phyloP scores from a whole-genome alignment of 2,888 invertebrate genomes.

The Cenopis cana region DNA sequence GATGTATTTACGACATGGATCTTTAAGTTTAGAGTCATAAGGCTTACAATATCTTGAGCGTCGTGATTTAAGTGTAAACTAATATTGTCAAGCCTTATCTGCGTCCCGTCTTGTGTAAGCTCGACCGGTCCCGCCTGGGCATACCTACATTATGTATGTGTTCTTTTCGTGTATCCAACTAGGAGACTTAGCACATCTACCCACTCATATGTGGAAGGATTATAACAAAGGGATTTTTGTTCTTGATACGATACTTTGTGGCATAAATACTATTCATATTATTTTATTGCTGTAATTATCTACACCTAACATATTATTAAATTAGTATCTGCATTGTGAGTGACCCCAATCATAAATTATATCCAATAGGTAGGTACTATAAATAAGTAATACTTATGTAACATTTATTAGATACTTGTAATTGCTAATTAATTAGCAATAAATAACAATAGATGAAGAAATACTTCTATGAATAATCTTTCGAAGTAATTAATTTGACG shows the following conservation, averaged over 20 bases:
- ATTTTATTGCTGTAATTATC: background rate
- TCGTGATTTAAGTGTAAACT: constrained; percentile 13
- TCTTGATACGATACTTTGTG: background rate
- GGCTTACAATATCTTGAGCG: constrained; percentile 46
- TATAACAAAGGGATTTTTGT: background rate
- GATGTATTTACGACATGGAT: background rate
- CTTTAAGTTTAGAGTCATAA: constrained; percentile 2
- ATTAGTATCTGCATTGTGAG: background rate
- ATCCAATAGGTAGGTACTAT: no score
- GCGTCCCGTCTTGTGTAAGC: constrained; percentile 68
- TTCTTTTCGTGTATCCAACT: constrained; percentile 50
- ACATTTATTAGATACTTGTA: background rate
- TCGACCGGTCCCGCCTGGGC: constrained; percentile 58
- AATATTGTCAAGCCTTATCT: constrained; percentile 60
- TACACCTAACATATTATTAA: background rate
- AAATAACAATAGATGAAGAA: background rate
- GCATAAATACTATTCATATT: background rate
- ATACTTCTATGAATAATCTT: background rate
- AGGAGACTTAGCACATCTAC: constrained; percentile 50
- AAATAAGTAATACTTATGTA: no score
- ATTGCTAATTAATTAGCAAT: background rate
- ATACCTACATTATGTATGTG: constrained; percentile 48
- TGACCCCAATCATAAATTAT: no score
- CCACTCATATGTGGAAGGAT: background rate
- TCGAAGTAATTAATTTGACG: background rate